Evolutionary conservation across 2,797 vertebrate species (phyloP), one percentile per base, ranked within the genome.

Genomic region (Mus caroli): DNA sequence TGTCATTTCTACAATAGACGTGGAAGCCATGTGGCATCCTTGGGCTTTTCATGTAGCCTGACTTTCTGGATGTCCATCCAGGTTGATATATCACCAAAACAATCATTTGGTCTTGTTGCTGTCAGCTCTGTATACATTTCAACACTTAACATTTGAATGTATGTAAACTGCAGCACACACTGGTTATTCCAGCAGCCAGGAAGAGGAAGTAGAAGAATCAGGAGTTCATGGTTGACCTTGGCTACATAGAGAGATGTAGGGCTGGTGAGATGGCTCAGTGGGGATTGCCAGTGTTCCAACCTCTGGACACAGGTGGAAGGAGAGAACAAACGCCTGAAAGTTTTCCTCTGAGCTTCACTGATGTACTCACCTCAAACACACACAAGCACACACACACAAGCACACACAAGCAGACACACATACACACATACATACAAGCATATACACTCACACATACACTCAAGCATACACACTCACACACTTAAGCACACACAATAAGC

Each of bases 391-490:
- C 13, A 37, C 20, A 15, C 56, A 28, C 22, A 17, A 37, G 9
- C 6, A 37, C 14, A 37, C 3, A 40, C 2, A 14, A n/a, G 26
- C 19, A 13, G 4, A 37, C 31, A 11, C 3, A 34, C 15, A 22
- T 1, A 20, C 6, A 20, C 4, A 24, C 4, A 19, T 28, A 31
- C 13, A 50, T 22, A 50, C 2, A 15, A 0, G 6, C 20, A 54
- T 4, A 79, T 1, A 15, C 34, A 58, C 2, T 54, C 7, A 28
- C 2, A 62, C 26, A 43, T 0, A 20, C 4, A 26, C 3, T 28
- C 0, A 26, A 3, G 2, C 14, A 43, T 14, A 43, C 1, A 19
- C 1, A 28, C 15, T 7, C 4, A 79, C 5, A 56, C 3, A 20
- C 22, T 6, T 50, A 50, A 50, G 50, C 10, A 54, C 19, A 56